Evolutionary conservation across 2,888 invertebrate genomes (phyloP), one percentile per base, ranked within the genome.

Genomic region (Dryomyza anilis): DNA sequence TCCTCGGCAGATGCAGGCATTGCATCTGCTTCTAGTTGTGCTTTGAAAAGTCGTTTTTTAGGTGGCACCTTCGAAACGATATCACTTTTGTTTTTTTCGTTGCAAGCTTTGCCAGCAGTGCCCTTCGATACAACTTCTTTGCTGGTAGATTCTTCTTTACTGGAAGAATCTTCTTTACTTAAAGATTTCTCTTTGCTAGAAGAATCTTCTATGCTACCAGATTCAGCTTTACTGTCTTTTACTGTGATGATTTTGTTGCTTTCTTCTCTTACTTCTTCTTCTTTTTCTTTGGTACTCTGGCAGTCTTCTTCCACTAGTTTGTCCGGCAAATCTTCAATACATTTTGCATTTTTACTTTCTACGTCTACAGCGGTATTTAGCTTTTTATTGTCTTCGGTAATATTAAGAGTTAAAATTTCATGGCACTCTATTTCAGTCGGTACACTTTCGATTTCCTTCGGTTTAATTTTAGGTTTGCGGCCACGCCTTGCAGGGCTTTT

Each of bases 21-120:
- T 2, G 55, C 16, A 21, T 30, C 7, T 27, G 33, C 12, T 36
- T 45, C 46, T 2, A 14, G 29, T 45, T 56, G 45, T 33, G 48
- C 27, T 63, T 63, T 63, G n/a, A 56, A 43, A 14, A 33, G 27
- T 1, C 63, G 63, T 36, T 63, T 63, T 45, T 55, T 65, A 12
- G 59, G 60, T 14, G 55, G 60, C 19, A 21, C 14, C 25, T 29
- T 64, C 43, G 43, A 27, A 8, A 46, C 14, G 19, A 43, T 19
- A 6, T 43, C 43, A 12, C 5, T n/a, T n/a, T n/a, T n/a, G n/a
- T n/a, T n/a, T n/a, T n/a, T n/a, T n/a, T n/a, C n/a, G n/a, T n/a
- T n/a, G n/a, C n/a, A n/a, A n/a, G n/a, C 43, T 14, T 1, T 19
- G 16, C 43, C 19, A 43, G 8, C 16, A n/a, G 19, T 2, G 1